Evolutionary conservation across 1,140 invertebrate species (phyloP).

Genomic region (Drosophila littoralis): DNA sequence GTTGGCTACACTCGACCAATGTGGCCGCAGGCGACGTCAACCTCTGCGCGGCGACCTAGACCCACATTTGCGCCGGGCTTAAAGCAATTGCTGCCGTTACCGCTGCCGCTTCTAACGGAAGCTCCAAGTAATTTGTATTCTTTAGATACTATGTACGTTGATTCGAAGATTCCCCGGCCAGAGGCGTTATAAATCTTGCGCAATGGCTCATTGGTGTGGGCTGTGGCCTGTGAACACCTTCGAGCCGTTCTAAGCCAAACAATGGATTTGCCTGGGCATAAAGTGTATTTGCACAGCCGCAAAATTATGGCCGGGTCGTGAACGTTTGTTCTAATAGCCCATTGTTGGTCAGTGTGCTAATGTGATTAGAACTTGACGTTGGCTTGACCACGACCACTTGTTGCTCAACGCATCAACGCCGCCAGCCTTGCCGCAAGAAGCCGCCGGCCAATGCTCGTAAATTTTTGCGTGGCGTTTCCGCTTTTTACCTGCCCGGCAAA

Average conservation of each 20-base stretch:
- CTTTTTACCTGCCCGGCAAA: slow-evolving; percentile 37
- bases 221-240: slow-evolving; percentile 56
- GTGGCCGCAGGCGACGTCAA: slow-evolving; percentile 44
- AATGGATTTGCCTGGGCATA: slow-evolving; percentile 35
- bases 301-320: slow-evolving; percentile 60
- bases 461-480: slow-evolving; percentile 66
- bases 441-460: slow-evolving; percentile 55
- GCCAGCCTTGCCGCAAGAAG: slow-evolving; percentile 50
- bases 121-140: slow-evolving; percentile 34
- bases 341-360: slow-evolving; percentile 76
- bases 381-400: slow-evolving; percentile 64
- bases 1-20: slow-evolving; percentile 11
- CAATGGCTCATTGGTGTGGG: slow-evolving; percentile 73
- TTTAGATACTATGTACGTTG: background rate
- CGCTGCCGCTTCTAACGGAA: slow-evolving; percentile 63
- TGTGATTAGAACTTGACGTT: slow-evolving; percentile 66
- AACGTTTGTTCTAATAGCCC: slow-evolving; percentile 60
- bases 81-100: slow-evolving; percentile 43
- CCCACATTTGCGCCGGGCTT: slow-evolving; percentile 53
- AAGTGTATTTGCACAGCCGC: slow-evolving; percentile 55
- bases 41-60: slow-evolving; percentile 68
- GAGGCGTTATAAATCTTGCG: slow-evolving; percentile 79
- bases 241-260: slow-evolving; percentile 14
- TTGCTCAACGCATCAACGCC: slow-evolving; percentile 61
- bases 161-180: slow-evolving; percentile 24